Percentiles rank a stretch among this genome's conserved stretches.
Evolutionary conservation across 2,113 vertebrate species (phyloP).

Genomic region (Zingel zingel): DNA sequence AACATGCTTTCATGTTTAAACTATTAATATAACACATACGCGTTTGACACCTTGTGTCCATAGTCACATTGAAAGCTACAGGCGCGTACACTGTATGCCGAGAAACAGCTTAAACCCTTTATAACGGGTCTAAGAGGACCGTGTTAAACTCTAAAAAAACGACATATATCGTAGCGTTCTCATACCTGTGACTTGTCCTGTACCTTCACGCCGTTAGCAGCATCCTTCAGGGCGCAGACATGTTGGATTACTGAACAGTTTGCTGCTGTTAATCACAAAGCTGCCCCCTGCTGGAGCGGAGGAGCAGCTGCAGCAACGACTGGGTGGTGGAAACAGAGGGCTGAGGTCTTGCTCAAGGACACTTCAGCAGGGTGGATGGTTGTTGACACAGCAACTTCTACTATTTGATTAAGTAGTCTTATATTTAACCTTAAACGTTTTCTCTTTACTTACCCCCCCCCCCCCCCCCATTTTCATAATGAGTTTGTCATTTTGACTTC

Average conservation of each 20-base stretch:
- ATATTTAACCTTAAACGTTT: too few species aligned
- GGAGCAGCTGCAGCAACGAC: slow-evolving; percentile 25
- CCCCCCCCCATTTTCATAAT: too few species aligned
- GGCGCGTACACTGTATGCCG: accelerated
- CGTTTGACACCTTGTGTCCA: background rate
- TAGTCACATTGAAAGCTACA: slow-evolving; percentile 11
- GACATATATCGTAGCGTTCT: accelerated
- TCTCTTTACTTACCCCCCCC: too few species aligned
- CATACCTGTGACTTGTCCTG: slow-evolving; percentile 56
- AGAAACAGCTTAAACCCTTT: background rate
- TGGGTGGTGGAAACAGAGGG: background rate
- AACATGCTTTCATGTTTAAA: too few species aligned
- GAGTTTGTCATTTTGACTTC: slow-evolving; percentile 3
- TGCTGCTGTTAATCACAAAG: accelerated
- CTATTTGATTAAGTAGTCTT: too few species aligned
- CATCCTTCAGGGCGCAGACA: slow-evolving; percentile 78
- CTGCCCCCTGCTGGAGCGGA: slow-evolving; percentile 66
- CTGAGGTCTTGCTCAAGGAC: background rate
- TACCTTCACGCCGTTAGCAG: slow-evolving; percentile 69
- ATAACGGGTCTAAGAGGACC: accelerated
- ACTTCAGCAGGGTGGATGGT: background rate
- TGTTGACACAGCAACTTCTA: too few species aligned
- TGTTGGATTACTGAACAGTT: slow-evolving; percentile 59
- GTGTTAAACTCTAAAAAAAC: background rate
- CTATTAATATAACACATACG: background rate